phyloP scores from a whole-genome alignment of 2,797 vertebrate genomes.

The Gymnocypris eckloni region DNA sequence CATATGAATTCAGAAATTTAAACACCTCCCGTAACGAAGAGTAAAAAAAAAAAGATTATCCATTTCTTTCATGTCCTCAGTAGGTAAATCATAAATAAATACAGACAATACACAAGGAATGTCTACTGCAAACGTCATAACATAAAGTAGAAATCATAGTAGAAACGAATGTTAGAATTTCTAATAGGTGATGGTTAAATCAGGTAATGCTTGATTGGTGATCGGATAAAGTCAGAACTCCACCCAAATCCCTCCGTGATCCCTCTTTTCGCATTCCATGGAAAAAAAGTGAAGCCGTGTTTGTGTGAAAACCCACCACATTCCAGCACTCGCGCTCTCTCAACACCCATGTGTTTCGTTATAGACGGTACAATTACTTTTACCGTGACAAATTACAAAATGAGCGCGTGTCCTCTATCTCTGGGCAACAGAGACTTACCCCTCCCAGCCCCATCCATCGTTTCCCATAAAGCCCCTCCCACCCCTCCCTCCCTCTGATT shows the following conservation, averaged over 20 bases:
- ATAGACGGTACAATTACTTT: constrained; percentile 69
- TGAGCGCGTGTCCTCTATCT: constrained; percentile 61
- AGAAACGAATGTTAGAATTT: constrained; percentile 83
- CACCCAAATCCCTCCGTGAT: constrained; percentile 45
- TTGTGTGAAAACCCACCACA: constrained; percentile 50
- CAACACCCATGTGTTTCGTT: constrained; percentile 60
- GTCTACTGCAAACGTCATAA: constrained; percentile 95
- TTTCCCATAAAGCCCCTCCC: constrained; percentile 36
- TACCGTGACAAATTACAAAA: constrained; percentile 76
- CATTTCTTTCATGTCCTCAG: constrained; percentile 79
- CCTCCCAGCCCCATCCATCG: constrained; percentile 19
- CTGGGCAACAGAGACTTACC: constrained; percentile 55
- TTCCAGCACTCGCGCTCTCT: constrained; percentile 45
- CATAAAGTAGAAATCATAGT: constrained; percentile 70
- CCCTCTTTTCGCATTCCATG: constrained; percentile 55
- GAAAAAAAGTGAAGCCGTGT: constrained; percentile 66
- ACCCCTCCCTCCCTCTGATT: constrained; percentile 57
- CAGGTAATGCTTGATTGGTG: constrained; percentile 77
- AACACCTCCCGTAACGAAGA: constrained; percentile 82
- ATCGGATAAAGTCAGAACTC: constrained; percentile 69
- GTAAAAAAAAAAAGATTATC: constrained; percentile 74
- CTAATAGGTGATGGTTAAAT: constrained; percentile 78
- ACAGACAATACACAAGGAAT: constrained; percentile 94
- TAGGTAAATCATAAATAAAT: constrained; percentile 99
- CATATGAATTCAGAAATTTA: constrained; percentile 80